Evolutionary conservation across 2,797 vertebrate genomes (phyloP), one percentile per base, ranked within the genome.

Genomic region (Muscicapa comitata): DNA sequence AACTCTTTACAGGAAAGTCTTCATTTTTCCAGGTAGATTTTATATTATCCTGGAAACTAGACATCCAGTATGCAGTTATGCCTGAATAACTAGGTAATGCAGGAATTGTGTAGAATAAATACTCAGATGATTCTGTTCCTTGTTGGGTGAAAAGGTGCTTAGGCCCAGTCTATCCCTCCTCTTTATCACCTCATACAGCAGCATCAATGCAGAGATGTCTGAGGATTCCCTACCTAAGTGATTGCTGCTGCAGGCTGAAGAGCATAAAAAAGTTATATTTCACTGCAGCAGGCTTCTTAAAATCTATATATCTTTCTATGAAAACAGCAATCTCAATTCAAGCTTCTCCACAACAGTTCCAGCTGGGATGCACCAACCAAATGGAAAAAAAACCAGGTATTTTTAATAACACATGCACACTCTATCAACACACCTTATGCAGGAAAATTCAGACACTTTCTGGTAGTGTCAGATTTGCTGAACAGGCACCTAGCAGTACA

Each of bases 341-440:
- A 74, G 20, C 24, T 71, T 66, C 63, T 79, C 43, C 17, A 4
- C 24, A 53, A 17, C 25, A 33, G 13, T 38, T 87, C n/a, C 59
- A 90, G 28, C 31, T 75, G 54, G 24, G 35, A 54, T 73, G 47
- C 18, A 61, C 24, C 50, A 75, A 29, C 6, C 28, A 31, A 16
- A 0, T 45, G 23, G 28, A 25, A 65, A 71, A 71, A 62, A 37
- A 1, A 1, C 2, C 28, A 35, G 6, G 6, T 58, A 31, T 43
- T 63, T 81, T 51, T 63, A 84, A 31, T 16, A 43, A 54, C n/a
- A n/a, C 8, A 4, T 18, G 11, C 6, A 57, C 87, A 61, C 9
- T n/a, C 54, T 18, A 48, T 6, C 15, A 61, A 35, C 7, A 51
- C 5, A 62, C 31, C 24, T 33, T 43, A 50, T 1, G 3, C 24